A percentile compares a stretch with the other conserved stretches of the same genome.
These are phyloP conservation scores for Forbesichthys agassizii DNA, from an alignment of 2,113 vertebrate genomes.

Conservation along the genomic window DNA sequence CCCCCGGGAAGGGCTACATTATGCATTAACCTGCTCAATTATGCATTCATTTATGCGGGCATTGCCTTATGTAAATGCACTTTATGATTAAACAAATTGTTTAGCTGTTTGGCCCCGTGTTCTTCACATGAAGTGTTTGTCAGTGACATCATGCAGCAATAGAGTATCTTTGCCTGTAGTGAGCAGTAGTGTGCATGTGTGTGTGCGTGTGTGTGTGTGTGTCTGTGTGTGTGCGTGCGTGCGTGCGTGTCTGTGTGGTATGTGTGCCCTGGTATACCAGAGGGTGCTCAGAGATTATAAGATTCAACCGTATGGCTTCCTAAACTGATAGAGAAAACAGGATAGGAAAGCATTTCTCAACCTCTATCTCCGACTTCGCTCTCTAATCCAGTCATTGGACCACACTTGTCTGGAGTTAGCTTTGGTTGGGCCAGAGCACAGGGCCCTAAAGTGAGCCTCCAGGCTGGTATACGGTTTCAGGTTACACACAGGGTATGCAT, in stretches of 20 bases:
- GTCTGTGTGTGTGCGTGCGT: conserved; percentile 25
- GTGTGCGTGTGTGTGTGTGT: conserved; percentile 28
- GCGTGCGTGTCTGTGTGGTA: neutral
- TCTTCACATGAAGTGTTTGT: conserved; percentile 65
- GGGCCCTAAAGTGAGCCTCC: neutral
- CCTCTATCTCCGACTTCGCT: neutral
- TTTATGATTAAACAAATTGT: conserved; percentile 79
- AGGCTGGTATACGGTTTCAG: neutral
- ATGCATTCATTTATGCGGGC: conserved; percentile 80
- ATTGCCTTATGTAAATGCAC: conserved; percentile 77
- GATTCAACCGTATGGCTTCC: conserved; percentile 33
- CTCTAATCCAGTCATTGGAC: conserved; percentile 5
- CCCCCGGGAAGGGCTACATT: conserved; percentile 70
- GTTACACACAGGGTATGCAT: neutral
- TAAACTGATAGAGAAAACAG: conserved; percentile 30
- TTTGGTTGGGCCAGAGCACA: neutral
- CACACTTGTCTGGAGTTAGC: neutral
- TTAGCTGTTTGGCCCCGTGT: conserved; percentile 70
- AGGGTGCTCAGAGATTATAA: conserved; percentile 44
- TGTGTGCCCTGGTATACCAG: conserved; percentile 55
- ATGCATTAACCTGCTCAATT: conserved; percentile 80
- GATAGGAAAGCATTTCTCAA: conserved; percentile 24
- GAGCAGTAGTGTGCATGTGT: conserved; percentile 10
- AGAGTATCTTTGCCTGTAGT: conserved; percentile 46
- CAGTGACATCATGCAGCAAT: conserved; percentile 68